phyloP scores from a whole-genome alignment of 2,888 invertebrate genomes.

The Dynastes hyllus region DNA sequence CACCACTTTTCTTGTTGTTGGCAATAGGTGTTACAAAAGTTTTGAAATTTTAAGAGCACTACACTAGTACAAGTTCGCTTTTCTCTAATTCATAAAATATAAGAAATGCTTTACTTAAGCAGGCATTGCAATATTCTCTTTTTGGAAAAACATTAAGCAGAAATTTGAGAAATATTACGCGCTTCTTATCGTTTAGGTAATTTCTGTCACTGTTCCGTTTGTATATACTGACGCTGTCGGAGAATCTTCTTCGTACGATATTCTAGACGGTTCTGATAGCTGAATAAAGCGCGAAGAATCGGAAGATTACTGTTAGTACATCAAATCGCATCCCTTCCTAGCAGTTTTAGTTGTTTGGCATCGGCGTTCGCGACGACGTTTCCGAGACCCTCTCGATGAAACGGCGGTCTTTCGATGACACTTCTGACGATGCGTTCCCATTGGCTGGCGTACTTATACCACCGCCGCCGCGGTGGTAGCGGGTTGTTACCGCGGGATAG shows the following conservation, averaged over 20 bases:
- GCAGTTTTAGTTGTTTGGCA: slow-evolving; percentile 47
- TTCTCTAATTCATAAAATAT: too few species aligned
- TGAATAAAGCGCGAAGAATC: slow-evolving; percentile 49
- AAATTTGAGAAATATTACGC: neutral
- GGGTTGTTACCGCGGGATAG: slow-evolving; percentile 33
- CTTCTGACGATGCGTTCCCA: slow-evolving; percentile 41
- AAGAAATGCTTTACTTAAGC: neutral
- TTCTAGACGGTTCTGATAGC: slow-evolving; percentile 48
- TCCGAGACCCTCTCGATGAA: slow-evolving; percentile 45
- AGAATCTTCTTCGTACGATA: slow-evolving; percentile 49
- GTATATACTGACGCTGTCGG: neutral
- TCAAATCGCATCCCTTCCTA: slow-evolving; percentile 49
- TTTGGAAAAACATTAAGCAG: too few species aligned
- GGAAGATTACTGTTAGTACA: slow-evolving; percentile 31
- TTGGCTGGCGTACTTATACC: slow-evolving; percentile 41
- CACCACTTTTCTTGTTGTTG: neutral
- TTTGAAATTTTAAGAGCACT: slow-evolving; percentile 4
- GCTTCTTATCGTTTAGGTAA: neutral
- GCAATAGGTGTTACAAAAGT: neutral
- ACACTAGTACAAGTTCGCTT: neutral
- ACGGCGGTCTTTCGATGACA: slow-evolving; percentile 44
- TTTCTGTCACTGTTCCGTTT: neutral
- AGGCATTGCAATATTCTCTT: neutral
- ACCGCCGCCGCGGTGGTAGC: slow-evolving; percentile 23
- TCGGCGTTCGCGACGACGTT: slow-evolving; percentile 40